Percentiles rank a stretch among this genome's conserved stretches.
Conservation (phyloP, 1,140 invertebrate species). For the Macrobrachium nipponense region DNA sequence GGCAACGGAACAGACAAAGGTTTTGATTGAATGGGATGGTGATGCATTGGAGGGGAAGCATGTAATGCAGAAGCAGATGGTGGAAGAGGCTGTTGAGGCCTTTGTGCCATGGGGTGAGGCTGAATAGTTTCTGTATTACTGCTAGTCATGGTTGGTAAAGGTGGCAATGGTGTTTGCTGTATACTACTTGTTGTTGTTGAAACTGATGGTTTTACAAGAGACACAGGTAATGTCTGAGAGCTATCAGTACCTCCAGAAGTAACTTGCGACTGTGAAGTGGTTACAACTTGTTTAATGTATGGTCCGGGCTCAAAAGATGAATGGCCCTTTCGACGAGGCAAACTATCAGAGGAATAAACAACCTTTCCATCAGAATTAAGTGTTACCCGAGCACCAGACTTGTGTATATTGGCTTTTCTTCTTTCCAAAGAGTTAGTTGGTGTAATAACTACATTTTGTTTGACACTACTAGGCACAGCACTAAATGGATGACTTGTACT, state of each 20-base stretch:
- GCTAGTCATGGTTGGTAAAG: conserved; percentile 34
- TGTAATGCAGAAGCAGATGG: conserved; percentile 3
- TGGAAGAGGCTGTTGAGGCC: conserved; percentile 53
- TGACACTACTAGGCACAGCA: conserved; percentile 57
- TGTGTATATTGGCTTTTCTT: conserved; percentile 66
- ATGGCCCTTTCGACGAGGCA: conserved; percentile 80
- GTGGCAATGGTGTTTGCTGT: conserved; percentile 59
- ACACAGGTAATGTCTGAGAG: conserved; percentile 23
- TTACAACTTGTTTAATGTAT: conserved; percentile 73
- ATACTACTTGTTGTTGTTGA: conserved; percentile 53
- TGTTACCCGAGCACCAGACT: conserved; percentile 83
- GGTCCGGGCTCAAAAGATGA: conserved; percentile 87
- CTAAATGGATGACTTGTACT: conserved; percentile 61
- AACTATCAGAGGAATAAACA: conserved; percentile 88
- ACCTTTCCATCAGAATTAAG: conserved; percentile 90
- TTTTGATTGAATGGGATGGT: too few species aligned
- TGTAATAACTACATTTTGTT: conserved; percentile 65
- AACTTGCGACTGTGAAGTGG: conserved; percentile 17
- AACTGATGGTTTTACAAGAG: conserved; percentile 33
- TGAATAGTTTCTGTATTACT: conserved; percentile 16
- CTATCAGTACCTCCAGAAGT: conserved; percentile 31
- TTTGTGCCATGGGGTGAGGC: conserved; percentile 53
- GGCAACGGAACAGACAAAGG: too few species aligned
- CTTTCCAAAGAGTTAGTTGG: conserved; percentile 67
- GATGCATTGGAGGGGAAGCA: background rate